Conservation (phyloP, 2,888 invertebrate genomes). For the Linnaemya tessellans region DNA sequence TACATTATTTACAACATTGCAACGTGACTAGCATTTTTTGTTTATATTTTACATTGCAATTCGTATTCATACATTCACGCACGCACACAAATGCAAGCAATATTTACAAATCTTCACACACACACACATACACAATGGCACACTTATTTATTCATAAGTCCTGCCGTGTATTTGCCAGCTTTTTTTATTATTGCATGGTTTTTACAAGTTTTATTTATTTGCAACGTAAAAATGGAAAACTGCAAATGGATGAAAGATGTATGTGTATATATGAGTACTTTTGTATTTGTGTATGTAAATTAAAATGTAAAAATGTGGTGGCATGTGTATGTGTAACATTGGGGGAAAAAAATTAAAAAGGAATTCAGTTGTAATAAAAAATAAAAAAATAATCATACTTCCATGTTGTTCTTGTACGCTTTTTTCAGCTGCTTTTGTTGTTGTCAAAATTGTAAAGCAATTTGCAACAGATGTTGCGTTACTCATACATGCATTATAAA, state of each 20-base stretch:
- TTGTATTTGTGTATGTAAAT: conserved; percentile 10
- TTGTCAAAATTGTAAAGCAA: conserved; percentile 69
- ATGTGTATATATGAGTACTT: not conserved
- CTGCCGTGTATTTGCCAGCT: conserved; percentile 26
- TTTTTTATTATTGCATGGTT: conserved; percentile 40
- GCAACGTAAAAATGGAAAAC: conserved; percentile 16
- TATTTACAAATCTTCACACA: not conserved
- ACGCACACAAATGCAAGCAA: conserved; percentile 8
- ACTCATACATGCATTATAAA: conserved; percentile 66
- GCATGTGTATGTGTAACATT: not conserved
- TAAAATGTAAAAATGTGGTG: conserved; percentile 7
- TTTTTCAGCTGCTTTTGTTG: conserved; percentile 7
- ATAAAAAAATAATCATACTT: conserved; percentile 7
- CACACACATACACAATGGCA: not conserved
- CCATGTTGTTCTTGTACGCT: conserved; percentile 22
- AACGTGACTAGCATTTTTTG: conserved; percentile 70
- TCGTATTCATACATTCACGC: conserved; percentile 45
- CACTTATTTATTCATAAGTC: conserved; percentile 40
- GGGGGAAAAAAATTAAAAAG: conserved; percentile 25
- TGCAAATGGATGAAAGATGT: not conserved
- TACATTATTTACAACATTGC: conserved; percentile 72
- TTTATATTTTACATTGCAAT: conserved; percentile 55
- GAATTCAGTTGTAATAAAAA: conserved; percentile 36
- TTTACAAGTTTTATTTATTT: conserved; percentile 60
- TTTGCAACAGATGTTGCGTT: conserved; percentile 72